Evolutionary conservation across 2,797 vertebrate species (phyloP).

Genomic region (Mustela erminea): DNA sequence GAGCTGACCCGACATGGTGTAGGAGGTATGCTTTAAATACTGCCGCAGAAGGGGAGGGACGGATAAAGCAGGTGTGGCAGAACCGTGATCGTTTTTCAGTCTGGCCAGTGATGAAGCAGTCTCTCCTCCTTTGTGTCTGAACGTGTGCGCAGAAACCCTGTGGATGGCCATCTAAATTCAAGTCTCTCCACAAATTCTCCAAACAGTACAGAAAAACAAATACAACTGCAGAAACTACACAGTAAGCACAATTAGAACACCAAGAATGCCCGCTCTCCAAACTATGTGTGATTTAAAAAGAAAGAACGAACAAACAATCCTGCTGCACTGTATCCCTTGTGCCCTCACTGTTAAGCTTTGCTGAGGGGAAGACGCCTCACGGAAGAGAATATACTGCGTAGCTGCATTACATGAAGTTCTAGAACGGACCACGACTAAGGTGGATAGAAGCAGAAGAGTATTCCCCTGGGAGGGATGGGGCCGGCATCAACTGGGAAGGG

Average conservation of each 20-base stretch:
- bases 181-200: neutral
- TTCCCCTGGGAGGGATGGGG: neutral
- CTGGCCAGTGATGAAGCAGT: neutral
- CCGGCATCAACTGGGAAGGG: neutral
- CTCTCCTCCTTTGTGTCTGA: neutral
- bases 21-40: neutral
- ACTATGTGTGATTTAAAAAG: neutral
- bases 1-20: neutral
- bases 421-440: neutral
- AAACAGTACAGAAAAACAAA: neutral
- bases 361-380: neutral
- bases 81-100: neutral
- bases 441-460: neutral
- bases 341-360: neutral
- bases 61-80: neutral
- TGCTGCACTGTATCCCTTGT: fast-evolving
- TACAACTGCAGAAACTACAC: neutral
- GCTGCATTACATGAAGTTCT: neutral
- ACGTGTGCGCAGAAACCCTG: neutral
- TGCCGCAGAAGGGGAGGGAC: neutral
- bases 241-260: neutral
- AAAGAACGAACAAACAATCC: too few species aligned
- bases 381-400: fast-evolving
- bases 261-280: neutral
- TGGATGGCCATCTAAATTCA: neutral